Percentiles rank a stretch among this genome's conserved stretches.
Evolutionary conservation across 2,113 vertebrate genomes (phyloP).

Genomic region (Oncorhynchus masou): DNA sequence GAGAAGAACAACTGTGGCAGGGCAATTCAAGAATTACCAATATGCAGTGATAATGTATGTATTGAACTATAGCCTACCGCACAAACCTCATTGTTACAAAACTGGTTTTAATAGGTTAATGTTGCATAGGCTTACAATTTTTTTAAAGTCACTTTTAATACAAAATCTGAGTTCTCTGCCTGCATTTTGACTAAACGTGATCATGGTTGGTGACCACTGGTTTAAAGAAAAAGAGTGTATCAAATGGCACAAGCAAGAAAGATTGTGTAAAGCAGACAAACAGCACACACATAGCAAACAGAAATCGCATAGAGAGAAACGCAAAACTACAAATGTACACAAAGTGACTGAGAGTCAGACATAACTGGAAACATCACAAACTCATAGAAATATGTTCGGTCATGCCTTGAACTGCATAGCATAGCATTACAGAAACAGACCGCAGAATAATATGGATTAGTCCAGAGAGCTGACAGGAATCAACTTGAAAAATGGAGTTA

Average conservation of each 20-base stretch:
- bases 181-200: no score
- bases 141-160: neutral
- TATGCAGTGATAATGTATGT: no score
- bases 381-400: constrained; percentile 1
- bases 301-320: constrained; percentile 4
- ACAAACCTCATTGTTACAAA: no score
- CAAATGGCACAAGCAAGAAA: no score
- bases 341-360: neutral
- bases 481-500: constrained; percentile 28
- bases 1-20: no score
- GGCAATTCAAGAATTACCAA: no score
- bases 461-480: neutral
- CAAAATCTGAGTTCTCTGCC: no score
- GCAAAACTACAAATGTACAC: neutral
- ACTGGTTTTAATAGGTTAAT: no score
- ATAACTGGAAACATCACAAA: neutral
- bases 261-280: constrained; percentile 21
- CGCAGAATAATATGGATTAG: constrained; percentile 11
- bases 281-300: constrained; percentile 10
- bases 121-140: no score
- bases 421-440: constrained; percentile 10
- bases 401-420: constrained; percentile 20
- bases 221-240: no score
- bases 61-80: no score
- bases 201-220: no score